These are phyloP conservation scores for Hyalella azteca DNA, from an alignment of 2,888 invertebrate genomes.

Conservation along the genomic window DNA sequence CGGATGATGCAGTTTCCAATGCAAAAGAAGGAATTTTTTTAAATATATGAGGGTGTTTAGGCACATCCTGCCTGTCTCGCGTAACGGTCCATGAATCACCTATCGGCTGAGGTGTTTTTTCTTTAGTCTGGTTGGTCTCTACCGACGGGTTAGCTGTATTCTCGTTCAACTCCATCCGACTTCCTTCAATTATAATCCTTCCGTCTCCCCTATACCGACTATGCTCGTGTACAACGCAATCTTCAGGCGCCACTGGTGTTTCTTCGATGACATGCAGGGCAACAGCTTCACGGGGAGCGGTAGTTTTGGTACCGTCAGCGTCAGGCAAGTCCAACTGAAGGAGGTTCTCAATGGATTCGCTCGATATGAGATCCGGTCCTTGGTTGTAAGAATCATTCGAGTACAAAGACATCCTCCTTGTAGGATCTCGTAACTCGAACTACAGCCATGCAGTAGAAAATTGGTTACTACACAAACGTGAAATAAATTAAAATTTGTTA, in stretches of 20 bases:
- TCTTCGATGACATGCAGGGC: not conserved
- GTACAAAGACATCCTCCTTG: not conserved
- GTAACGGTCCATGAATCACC: not conserved
- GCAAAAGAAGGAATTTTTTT: not conserved
- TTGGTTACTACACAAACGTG: too few species aligned
- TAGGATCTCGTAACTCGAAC: not conserved
- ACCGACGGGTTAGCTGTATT: too few species aligned
- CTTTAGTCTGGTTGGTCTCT: not conserved
- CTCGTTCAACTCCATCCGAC: too few species aligned
- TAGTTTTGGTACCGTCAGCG: not conserved
- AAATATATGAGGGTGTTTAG: not conserved
- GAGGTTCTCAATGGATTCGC: constrained; percentile 30
- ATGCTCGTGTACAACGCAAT: too few species aligned
- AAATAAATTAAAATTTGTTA: too few species aligned
- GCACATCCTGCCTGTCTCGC: not conserved
- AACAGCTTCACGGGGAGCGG: not conserved
- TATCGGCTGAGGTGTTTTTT: not conserved
- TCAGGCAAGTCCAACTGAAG: not conserved
- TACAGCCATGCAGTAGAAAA: not conserved
- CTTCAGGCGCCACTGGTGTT: not conserved
- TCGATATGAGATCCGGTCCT: constrained; percentile 9
- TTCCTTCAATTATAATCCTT: too few species aligned
- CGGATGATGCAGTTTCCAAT: not conserved
- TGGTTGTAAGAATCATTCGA: not conserved
- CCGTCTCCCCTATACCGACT: too few species aligned